Evolutionary conservation across 1,140 invertebrate species (phyloP), one percentile per base, ranked within the genome.

Genomic region (Aphelinus atriplicis): DNA sequence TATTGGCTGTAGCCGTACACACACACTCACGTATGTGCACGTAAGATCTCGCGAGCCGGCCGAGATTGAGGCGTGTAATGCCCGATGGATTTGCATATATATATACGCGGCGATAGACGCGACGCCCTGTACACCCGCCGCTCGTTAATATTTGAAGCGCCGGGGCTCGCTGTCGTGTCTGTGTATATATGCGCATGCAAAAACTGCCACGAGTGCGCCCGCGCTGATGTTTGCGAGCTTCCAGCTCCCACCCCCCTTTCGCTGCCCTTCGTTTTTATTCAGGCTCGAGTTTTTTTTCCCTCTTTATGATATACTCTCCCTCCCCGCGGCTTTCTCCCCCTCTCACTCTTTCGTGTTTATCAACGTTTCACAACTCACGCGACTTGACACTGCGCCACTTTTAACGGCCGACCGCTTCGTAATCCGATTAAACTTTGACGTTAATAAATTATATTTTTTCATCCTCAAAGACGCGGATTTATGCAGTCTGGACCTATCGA

Each of bases 331-430:
- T 26, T 26, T 47, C 43, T 58, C 53, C 50, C 45, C 9, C 43
- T 65, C 7, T 43, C 55, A 7, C 61, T 61, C 58, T 56, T 57
- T 55, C 51, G 64, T 71, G 71, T 79, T 81, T 80, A 80, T 78
- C 81, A 71, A 48, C 68, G 63, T 78, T 78, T 78, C 79, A 76
- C 77, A 74, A 71, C 53, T 73, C 75, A 78, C 78, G 77, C 74
- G 78, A 80, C 77, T 78, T 76, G 79, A 79, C 78, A 77, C 58
- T 64, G 51, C 70, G 78, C 80, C 81, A 81, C 81, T 82, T 83
- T 82, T 81, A 82, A 83, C 81, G 80, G 68, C 76, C 63, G 55
- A 61, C 7, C 64, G 72, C 72, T 67, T 50, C 55, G 50, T 66
- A 62, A 73, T 73, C 72, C 72, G 72, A 73, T 73, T 73, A 67